phyloP scores from a whole-genome alignment of 1,140 invertebrate genomes.

The Gonioctena quinquepunctata region DNA sequence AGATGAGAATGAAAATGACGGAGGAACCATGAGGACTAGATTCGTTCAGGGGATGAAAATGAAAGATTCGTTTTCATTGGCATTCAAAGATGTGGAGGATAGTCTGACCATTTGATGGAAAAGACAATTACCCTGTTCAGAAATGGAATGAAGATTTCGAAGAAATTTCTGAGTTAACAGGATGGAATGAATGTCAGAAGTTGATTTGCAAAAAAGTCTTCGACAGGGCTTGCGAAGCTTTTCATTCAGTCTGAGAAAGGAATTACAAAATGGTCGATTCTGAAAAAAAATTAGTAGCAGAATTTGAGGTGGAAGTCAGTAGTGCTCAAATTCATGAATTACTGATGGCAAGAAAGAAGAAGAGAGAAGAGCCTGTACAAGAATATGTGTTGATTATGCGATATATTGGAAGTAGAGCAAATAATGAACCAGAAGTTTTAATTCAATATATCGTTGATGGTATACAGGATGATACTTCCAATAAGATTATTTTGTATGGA shows the following conservation, averaged over 20 bases:
- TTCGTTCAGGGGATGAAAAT: neutral
- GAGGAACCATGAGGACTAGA: neutral
- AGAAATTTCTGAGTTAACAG: slow-evolving; percentile 22
- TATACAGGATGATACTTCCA: slow-evolving; percentile 19
- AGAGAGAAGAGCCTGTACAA: slow-evolving; percentile 39
- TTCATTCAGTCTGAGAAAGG: slow-evolving; percentile 42
- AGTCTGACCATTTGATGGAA: slow-evolving; percentile 24
- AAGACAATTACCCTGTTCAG: slow-evolving; percentile 33
- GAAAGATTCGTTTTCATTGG: neutral
- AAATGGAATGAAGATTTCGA: slow-evolving; percentile 46
- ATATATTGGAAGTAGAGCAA: slow-evolving; percentile 41
- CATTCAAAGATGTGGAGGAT: neutral
- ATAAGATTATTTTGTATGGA: slow-evolving; percentile 30
- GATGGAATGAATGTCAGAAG: slow-evolving; percentile 31
- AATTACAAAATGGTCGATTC: slow-evolving; percentile 36
- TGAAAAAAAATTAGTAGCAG: slow-evolving; percentile 29
- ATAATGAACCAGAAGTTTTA: slow-evolving; percentile 37
- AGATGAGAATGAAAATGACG: neutral
- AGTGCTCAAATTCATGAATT: slow-evolving; percentile 36
- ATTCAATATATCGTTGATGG: slow-evolving; percentile 36
- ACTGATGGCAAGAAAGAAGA: slow-evolving; percentile 33
- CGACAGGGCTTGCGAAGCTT: slow-evolving; percentile 41
- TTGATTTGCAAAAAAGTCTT: slow-evolving; percentile 45
- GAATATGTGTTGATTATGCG: slow-evolving; percentile 51
- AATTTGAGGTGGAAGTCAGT: slow-evolving; percentile 31